Percentiles rank a stretch among this genome's conserved stretches.
These are phyloP conservation scores for Camponotus vicinus DNA, from an alignment of 1,140 invertebrate genomes.

Conservation along the genomic window DNA sequence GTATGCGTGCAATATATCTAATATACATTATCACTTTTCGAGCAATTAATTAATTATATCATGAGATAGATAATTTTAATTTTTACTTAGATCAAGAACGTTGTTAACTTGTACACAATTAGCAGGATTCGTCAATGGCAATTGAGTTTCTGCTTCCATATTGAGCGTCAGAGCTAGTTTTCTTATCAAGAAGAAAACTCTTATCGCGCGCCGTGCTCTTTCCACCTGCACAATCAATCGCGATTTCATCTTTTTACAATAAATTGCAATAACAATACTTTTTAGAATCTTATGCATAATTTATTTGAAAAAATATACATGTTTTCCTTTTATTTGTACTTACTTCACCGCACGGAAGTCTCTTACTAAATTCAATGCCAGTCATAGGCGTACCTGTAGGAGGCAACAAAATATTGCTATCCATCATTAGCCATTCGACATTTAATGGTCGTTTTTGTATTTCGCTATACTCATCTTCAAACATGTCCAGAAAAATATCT, in stretches of 20 bases:
- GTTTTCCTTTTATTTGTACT: constrained; percentile 63
- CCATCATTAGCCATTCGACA: constrained; percentile 97
- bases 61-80: constrained; percentile 68
- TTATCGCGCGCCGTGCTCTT: constrained; percentile 95
- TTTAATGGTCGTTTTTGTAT: constrained; percentile 95
- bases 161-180: constrained; percentile 93
- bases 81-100: constrained; percentile 96
- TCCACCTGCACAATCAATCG: constrained; percentile 90
- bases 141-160: constrained; percentile 93
- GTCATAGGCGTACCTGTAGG: constrained; percentile 99
- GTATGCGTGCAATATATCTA: no score
- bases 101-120: constrained; percentile 96
- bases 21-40: not conserved
- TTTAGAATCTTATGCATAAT: not conserved
- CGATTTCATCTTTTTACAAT: constrained; percentile 51
- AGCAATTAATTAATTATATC: not conserved
- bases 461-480: constrained; percentile 98
- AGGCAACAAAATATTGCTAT: constrained; percentile 97
- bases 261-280: constrained; percentile 24
- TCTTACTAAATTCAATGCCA: constrained; percentile 97
- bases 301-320: not conserved
- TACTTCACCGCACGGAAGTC: constrained; percentile 98
- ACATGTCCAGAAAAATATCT: constrained; percentile 99
- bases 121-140: constrained; percentile 97
- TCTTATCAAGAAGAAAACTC: constrained; percentile 97